Evolutionary conservation across 2,888 invertebrate genomes (phyloP), one percentile per base, ranked within the genome.

Genomic region (Pheosia tremula): DNA sequence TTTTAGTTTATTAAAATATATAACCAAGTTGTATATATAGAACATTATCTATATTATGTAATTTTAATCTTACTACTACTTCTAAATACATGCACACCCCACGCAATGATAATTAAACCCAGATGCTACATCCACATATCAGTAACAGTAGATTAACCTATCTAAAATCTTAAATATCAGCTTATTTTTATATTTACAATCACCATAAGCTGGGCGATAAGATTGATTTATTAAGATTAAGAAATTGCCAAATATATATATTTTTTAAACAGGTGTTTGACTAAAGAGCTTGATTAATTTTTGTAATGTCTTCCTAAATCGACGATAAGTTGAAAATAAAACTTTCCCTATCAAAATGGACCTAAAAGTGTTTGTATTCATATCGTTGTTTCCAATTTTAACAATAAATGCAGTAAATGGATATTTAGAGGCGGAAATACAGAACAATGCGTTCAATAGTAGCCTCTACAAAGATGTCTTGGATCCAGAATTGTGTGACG

Each of bases 401-500:
- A 41, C 10, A 39, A 8, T 56, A 5, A 0, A 56, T 8, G 13
- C 13, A n/a, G 56, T 56, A 1, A 9, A 41, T 56, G 56, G 56
- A 39, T 38, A 11, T 41, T 39, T 7, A 6, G 58, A 56, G 4
- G 57, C 56, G 57, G 56, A 64, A 10, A 54, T 58, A 3, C 60
- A 59, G 37, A 62, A 59, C 45, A 52, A 58, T 47, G 62, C 64
- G 4, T 43, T 64, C 13, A 39, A 62, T 6, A 60, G 13, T 41
- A 56, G 56, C 37, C 41, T 70, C 13, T 66, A 67, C 38, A 62
- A 70, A 57, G 57, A 64, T 3, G 68, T 58, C 1, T 57, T 72
- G 11, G 64, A 72, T 57, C 64, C 67, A 4, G 66, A 68, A 45
- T 50, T 67, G 39, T 72, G 72, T 55, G 59, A 62, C 24, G 54